Evolutionary conservation across 92 coral and sea anemone genomes (phyloP).

Genomic region (Umimayanthus kanabou): DNA sequence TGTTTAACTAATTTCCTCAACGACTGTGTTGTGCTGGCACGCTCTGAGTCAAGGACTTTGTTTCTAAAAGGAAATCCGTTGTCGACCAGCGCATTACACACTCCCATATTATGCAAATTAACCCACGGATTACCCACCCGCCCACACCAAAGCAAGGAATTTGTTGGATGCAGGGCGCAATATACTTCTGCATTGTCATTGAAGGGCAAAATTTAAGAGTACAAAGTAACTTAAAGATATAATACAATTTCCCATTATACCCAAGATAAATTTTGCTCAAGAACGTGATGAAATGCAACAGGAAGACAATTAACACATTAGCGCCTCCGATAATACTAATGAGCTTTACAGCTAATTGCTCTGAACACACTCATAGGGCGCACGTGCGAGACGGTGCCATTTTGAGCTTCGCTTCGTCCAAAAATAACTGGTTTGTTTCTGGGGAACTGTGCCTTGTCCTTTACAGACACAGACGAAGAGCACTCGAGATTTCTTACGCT

Average conservation of each 20-base stretch:
- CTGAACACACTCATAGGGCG: not conserved
- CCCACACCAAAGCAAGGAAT: not conserved
- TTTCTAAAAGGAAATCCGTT: slow-evolving; percentile 35
- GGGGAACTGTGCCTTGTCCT: not conserved
- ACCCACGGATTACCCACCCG: not conserved
- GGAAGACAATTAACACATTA: slow-evolving; percentile 16
- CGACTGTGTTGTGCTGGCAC: not conserved
- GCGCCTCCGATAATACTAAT: not conserved
- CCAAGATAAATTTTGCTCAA: not conserved
- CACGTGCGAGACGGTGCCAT: slow-evolving; percentile 24
- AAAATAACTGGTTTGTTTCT: slow-evolving; percentile 17
- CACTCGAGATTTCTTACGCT: not conserved
- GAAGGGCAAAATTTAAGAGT: not conserved
- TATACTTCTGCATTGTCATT: not conserved
- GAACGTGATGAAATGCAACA: slow-evolving; percentile 43
- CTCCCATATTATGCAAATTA: not conserved
- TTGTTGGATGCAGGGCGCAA: not conserved
- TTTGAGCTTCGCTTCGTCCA: not conserved
- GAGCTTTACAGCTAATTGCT: slow-evolving; percentile 16
- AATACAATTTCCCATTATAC: not conserved
- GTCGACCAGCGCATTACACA: not conserved
- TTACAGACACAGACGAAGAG: not conserved
- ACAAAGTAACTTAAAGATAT: not conserved
- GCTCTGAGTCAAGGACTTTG: not conserved
- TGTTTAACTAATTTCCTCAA: slow-evolving; percentile 4